Base-by-base conservation (phyloP, 2,113 vertebrate species). In the Phasianus colchicus region DNA sequence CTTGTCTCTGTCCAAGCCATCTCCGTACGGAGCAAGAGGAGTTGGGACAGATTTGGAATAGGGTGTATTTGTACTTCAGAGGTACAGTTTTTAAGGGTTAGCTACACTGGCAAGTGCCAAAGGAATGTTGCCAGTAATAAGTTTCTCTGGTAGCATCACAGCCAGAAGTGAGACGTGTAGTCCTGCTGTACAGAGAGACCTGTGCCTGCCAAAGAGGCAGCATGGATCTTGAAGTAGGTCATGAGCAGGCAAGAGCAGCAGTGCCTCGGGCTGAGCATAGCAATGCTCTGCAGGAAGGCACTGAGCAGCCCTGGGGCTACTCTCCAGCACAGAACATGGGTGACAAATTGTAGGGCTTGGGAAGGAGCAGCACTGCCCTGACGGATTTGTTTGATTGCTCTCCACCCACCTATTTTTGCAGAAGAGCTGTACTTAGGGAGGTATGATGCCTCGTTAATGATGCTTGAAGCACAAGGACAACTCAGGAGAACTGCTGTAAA, bases 241-340 rank as follows among this genome's bases (percentile, higher is more conserved):
- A 3, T 0, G 10, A 73, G 76, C 20, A 34, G 69, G 1, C 50
- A 45, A 34, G 55, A 18, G 11, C 36, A 32, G 43, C 38, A 43
- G 75, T 8, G 16, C 32, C 19, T 29, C 36, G 74, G 20, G 67
- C 61, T 57, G 71, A 29, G 27, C 2, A 29, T 45, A 52, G 34
- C 63, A 0, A 0, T 4, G 11, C 13, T 11, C 29, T 43, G 40
- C 40, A 30, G 18, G 40, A 66, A 43, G 40, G 40, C 4, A 9
- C 40, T 30, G 27, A 47, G 66, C 43, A n/a, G 32, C 66, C 32
- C 21, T n/a, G 43, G 40, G 21, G 66, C 32, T 22, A 21, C 29
- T 24, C 13, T 3, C 25, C 11, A 29, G 1, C 74, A 43, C 43
- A 15, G 29, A 20, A 13, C 2, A 0, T 1, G 7, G 11, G 9